A percentile compares a stretch with the other conserved stretches of the same genome.
These are phyloP conservation scores for Gastrophysa polygoni DNA, from an alignment of 2,888 invertebrate species.

Conservation along the genomic window DNA sequence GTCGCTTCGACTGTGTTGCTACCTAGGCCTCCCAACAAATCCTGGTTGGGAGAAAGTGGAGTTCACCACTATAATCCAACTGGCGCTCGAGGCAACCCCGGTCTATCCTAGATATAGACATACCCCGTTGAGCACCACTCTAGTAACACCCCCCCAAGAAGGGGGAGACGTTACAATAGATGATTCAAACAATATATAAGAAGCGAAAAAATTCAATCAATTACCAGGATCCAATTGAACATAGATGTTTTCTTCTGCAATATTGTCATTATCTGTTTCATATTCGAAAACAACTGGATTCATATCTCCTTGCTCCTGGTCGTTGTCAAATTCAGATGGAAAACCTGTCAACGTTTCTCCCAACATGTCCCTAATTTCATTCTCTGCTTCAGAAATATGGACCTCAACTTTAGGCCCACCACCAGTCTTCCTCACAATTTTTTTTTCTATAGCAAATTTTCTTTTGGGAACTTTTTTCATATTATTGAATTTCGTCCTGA, in stretches of 20 bases:
- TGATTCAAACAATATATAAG: not conserved
- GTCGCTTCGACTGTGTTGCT: too few relatives aligned
- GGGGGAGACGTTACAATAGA: too few relatives aligned
- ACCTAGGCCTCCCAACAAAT: too few relatives aligned
- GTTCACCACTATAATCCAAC: too few relatives aligned
- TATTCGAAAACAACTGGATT: not conserved
- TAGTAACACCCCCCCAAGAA: too few relatives aligned
- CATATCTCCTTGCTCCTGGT: slow-evolving; percentile 2
- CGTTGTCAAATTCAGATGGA: slow-evolving; percentile 11
- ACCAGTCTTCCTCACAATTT: slow-evolving; percentile 14
- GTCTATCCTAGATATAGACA: too few relatives aligned
- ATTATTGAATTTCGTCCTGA: slow-evolving; percentile 13
- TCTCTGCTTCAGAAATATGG: slow-evolving; percentile 10
- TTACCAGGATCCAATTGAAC: slow-evolving; percentile 9
- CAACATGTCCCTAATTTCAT: slow-evolving; percentile 1
- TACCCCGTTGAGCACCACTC: too few relatives aligned
- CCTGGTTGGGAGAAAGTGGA: too few relatives aligned
- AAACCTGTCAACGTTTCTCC: slow-evolving; percentile 9
- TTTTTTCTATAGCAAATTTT: slow-evolving; percentile 14
- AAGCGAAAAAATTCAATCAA: not conserved
- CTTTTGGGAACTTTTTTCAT: slow-evolving; percentile 6
- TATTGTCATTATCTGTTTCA: not conserved
- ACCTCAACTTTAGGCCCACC: slow-evolving; percentile 18
- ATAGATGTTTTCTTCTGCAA: slow-evolving; percentile 10
- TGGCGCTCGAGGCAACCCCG: too few relatives aligned